These are phyloP conservation scores for Scaptomyza montana DNA, from an alignment of 1,140 invertebrate species.

Conservation along the genomic window DNA sequence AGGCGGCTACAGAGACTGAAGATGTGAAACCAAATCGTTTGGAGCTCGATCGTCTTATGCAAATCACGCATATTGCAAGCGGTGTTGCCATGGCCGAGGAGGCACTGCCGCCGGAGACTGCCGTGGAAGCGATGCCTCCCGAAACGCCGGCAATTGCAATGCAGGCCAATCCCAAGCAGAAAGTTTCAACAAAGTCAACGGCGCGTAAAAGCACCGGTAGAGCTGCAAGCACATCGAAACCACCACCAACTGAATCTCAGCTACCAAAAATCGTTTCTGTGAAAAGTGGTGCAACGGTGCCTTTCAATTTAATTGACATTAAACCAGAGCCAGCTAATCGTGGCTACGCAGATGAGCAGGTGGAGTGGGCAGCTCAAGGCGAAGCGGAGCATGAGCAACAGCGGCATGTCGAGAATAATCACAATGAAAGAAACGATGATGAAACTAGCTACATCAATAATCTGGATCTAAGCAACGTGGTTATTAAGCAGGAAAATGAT, in stretches of 20 bases:
- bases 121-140: slow-evolving; percentile 46
- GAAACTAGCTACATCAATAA: slow-evolving; percentile 62
- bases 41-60: slow-evolving; percentile 71
- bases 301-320: slow-evolving; percentile 50
- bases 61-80: slow-evolving; percentile 69
- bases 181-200: slow-evolving; percentile 36
- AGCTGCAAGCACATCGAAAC: not conserved
- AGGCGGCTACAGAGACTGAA: slow-evolving; percentile 19
- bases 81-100: slow-evolving; percentile 71
- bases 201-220: slow-evolving; percentile 64
- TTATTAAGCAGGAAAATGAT: slow-evolving; percentile 73
- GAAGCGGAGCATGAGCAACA: not conserved
- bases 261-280: slow-evolving; percentile 67
- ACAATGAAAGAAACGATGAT: slow-evolving; percentile 57
- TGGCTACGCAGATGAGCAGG: slow-evolving; percentile 57
- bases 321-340: slow-evolving; percentile 68
- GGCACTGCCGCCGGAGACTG: slow-evolving; percentile 40
- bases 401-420: slow-evolving; percentile 36
- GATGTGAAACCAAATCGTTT: slow-evolving; percentile 75
- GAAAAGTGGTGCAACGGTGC: slow-evolving; percentile 48
- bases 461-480: slow-evolving; percentile 65
- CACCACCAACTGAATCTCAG: slow-evolving; percentile 3
- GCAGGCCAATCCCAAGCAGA: not conserved
- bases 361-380: not conserved
- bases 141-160: not conserved